A percentile compares a stretch with the other conserved stretches of the same genome.
Conservation (phyloP, 2,888 invertebrate genomes). For the Parascotia fuliginaria region DNA sequence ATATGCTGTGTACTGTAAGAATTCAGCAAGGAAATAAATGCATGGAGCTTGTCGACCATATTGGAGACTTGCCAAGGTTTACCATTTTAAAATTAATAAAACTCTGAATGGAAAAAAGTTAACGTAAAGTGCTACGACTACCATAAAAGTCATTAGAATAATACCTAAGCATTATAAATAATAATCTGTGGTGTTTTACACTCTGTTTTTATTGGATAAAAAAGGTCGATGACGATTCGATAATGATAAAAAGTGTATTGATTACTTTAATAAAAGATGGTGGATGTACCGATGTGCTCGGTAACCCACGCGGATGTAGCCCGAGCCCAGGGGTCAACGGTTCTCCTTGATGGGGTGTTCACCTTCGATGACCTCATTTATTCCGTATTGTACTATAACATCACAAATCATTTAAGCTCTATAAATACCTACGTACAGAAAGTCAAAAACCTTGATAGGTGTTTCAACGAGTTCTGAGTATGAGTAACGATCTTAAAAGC, state of each 20-base stretch:
- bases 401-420: slow-evolving; percentile 34
- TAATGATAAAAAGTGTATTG: slow-evolving; percentile 13
- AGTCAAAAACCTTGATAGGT: too few species aligned
- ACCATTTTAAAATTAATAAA: slow-evolving; percentile 18
- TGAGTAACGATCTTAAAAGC: too few species aligned
- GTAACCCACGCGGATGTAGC: slow-evolving; percentile 65
- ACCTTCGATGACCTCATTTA: slow-evolving; percentile 74
- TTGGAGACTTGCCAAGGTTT: slow-evolving; percentile 42
- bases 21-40: slow-evolving; percentile 32
- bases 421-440: slow-evolving; percentile 23
- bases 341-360: slow-evolving; percentile 83
- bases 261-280: slow-evolving; percentile 26
- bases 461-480: too few species aligned
- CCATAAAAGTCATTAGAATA: too few species aligned
- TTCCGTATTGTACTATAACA: slow-evolving; percentile 50
- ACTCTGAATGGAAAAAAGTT: neutral
- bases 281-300: slow-evolving; percentile 11
- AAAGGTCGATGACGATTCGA: neutral
- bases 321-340: slow-evolving; percentile 74
- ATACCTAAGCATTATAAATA: too few species aligned
- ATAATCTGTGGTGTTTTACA: neutral
- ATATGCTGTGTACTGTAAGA: slow-evolving; percentile 1
- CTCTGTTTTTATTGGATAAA: neutral
- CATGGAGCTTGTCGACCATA: slow-evolving; percentile 6
- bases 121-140: too few species aligned